phyloP scores from a whole-genome alignment of 2,113 vertebrate species.

The Emydocephalus ijimae region DNA sequence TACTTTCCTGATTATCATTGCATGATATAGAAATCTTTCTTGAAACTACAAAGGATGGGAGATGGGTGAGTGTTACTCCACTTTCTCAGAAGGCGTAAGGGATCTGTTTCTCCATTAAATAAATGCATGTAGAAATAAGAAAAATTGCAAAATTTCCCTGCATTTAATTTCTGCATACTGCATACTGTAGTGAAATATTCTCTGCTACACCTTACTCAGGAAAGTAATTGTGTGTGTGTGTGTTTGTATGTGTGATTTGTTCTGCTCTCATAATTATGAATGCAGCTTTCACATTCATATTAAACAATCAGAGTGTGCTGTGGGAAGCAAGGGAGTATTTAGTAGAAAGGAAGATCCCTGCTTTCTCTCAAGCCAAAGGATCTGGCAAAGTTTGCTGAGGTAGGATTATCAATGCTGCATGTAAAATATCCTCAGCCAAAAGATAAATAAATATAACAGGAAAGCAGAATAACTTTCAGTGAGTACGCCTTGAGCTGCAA shows the following conservation, averaged over 20 bases:
- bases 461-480: background rate
- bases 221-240: background rate
- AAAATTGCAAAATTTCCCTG: background rate
- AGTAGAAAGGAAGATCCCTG: background rate
- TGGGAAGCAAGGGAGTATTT: background rate
- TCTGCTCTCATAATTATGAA: background rate
- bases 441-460: background rate
- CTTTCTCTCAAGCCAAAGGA: background rate
- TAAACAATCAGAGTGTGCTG: background rate
- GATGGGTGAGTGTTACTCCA: background rate
- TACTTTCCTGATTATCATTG: background rate
- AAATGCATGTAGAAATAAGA: background rate
- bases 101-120: background rate
- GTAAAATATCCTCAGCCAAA: background rate
- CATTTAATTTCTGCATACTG: background rate
- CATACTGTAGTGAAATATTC: background rate
- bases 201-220: background rate
- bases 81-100: background rate
- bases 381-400: background rate
- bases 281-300: background rate
- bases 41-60: background rate
- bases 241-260: background rate
- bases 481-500: background rate
- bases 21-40: background rate
- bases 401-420: background rate